Evolutionary conservation across 2,113 vertebrate genomes (phyloP), one percentile per base, ranked within the genome.

Genomic region (Malurus cyaneus): DNA sequence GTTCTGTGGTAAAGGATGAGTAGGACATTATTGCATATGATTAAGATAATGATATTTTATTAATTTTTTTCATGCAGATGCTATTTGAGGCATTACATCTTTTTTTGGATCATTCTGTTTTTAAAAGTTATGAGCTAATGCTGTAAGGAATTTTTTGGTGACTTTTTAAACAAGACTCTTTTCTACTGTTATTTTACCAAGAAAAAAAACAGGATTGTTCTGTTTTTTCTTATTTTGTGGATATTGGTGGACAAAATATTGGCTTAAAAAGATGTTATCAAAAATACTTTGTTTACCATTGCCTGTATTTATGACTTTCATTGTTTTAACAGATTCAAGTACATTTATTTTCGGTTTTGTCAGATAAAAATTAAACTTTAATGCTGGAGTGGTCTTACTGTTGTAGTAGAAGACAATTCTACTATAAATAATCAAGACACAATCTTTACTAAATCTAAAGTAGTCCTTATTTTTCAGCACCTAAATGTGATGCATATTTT

Each of bases 51-150:
- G 47, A 39, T 5, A 15, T 67, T 44, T 70, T 49, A 59, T 74
- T 7, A 0, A 14, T 4, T 31, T 80, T 77, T 77, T 46, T 53
- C 4, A 10, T 64, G 26, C 24, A 59, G 41, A 28, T 90, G 24
- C 52, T 94, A 83, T 90, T 49, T 86, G 72, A 60, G 50, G 24
- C 50, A 64, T 92, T 92, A 84, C 41, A 24, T 60, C 25, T 95
- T 26, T 18, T 82, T 92, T 91, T 95, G 62, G 80, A 83, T 71
- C 71, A 69, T 80, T 83, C 20, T 64, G 28, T 69, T 84, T 94
- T 53, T 49, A 65, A 93, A 93, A 93, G 32, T 95, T 92, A 92
- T 95, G 90, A 97, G 72, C 85, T 96, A 96, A 88, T 57, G 44
- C 94, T 94, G n/a, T 78, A 72, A 95, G 85, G 88, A 96, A 90